Conservation (phyloP, 2,113 vertebrate genomes). For the Chrysemys picta region DNA sequence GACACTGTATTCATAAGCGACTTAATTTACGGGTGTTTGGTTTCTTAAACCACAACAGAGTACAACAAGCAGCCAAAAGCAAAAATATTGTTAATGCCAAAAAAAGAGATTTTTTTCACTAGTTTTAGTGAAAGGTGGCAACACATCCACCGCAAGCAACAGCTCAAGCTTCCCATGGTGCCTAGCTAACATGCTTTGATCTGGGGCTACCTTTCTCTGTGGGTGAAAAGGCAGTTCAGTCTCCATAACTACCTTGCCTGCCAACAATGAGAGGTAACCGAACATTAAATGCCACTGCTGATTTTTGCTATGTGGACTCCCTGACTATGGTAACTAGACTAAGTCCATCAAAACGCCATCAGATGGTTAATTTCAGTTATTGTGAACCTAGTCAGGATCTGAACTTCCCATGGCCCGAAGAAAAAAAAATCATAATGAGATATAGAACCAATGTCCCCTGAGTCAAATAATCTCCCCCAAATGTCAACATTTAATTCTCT, state of each 20-base stretch:
- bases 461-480: background rate
- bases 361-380: background rate
- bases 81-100: background rate
- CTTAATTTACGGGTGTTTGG: background rate
- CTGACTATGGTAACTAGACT: background rate
- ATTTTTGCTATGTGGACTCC: background rate
- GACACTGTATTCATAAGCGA: background rate
- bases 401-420: background rate
- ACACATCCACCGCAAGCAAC: background rate
- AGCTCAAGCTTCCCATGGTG: background rate
- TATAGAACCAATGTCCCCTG: background rate
- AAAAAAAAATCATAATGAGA: background rate
- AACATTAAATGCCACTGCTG: background rate
- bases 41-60: background rate
- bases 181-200: background rate
- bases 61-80: background rate
- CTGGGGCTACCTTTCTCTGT: background rate
- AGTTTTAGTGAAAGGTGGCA: background rate
- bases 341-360: background rate
- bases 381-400: background rate
- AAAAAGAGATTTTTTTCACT: background rate
- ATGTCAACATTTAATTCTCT: constrained; percentile 14
- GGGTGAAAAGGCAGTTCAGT: background rate
- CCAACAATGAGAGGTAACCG: background rate
- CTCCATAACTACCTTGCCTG: background rate